Conservation (phyloP, 1,140 invertebrate genomes). For the Matsumurasca onukii region DNA sequence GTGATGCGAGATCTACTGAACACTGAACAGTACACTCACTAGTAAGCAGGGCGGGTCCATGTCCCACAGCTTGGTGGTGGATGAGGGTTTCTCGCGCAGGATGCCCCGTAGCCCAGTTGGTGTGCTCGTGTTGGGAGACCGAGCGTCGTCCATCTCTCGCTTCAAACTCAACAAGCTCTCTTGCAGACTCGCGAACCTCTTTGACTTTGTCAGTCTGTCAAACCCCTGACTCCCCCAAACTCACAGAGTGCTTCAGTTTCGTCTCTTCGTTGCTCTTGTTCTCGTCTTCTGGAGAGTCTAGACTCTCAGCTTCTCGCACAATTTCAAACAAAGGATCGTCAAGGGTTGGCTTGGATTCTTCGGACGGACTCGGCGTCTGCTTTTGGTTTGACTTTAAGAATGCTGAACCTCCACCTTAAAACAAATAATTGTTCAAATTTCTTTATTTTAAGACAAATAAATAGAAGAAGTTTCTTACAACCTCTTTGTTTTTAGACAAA, state of each 20-base stretch:
- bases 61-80: slow-evolving; percentile 29
- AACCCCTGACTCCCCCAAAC: slow-evolving; percentile 16
- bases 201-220: slow-evolving; percentile 2
- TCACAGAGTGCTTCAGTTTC: not conserved
- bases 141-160: not conserved
- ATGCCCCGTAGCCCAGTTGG: slow-evolving; percentile 27
- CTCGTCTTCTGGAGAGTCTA: slow-evolving; percentile 14
- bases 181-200: not conserved
- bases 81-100: slow-evolving; percentile 34
- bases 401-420: slow-evolving; percentile 30
- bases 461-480: no score
- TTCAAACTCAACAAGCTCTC: slow-evolving; percentile 14
- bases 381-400: slow-evolving; percentile 34
- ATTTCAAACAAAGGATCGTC: slow-evolving; percentile 1
- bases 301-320: slow-evolving; percentile 14
- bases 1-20: no score
- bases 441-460: no score
- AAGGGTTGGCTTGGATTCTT: not conserved
- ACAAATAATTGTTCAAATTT: no score
- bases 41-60: slow-evolving; percentile 24
- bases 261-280: not conserved
- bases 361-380: not conserved
- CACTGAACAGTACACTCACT: no score
- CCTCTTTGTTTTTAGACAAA: no score
- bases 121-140: not conserved